Conservation (phyloP, 2,888 invertebrate genomes). For the Leistus spinibarbis region DNA sequence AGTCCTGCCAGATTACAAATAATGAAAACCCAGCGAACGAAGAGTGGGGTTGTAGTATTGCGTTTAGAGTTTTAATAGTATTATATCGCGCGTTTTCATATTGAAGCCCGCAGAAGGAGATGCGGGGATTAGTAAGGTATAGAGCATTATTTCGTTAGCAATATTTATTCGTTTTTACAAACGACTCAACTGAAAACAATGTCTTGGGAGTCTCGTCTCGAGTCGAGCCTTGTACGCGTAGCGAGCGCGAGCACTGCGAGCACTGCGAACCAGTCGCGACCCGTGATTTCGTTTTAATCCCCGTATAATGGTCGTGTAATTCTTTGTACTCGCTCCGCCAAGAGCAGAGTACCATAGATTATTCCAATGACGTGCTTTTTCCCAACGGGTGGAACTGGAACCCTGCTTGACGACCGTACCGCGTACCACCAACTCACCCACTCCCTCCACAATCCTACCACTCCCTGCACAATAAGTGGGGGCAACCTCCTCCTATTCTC, state of each 20-base stretch:
- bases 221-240: too few species aligned
- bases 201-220: slow-evolving; percentile 45
- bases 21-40: slow-evolving; percentile 54
- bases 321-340: slow-evolving; percentile 52
- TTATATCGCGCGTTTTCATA: slow-evolving; percentile 53
- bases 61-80: slow-evolving; percentile 60
- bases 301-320: slow-evolving; percentile 61
- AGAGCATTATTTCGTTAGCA: slow-evolving; percentile 45
- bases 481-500: background rate
- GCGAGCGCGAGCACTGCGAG: slow-evolving; percentile 17
- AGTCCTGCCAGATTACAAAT: slow-evolving; percentile 59
- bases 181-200: slow-evolving; percentile 59
- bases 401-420: background rate
- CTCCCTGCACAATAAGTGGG: background rate
- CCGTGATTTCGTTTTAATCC: slow-evolving; percentile 60
- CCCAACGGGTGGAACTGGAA: background rate
- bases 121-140: slow-evolving; percentile 40
- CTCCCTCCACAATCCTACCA: background rate
- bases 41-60: slow-evolving; percentile 49
- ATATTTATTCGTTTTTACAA: slow-evolving; percentile 60
- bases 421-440: background rate
- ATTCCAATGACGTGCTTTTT: slow-evolving; percentile 15
- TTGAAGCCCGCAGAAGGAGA: slow-evolving; percentile 22
- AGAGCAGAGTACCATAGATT: slow-evolving; percentile 32
- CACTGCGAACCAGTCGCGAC: slow-evolving; percentile 41